phyloP scores from a whole-genome alignment of 2,797 vertebrate species.

The Sylvilagus floridanus region DNA sequence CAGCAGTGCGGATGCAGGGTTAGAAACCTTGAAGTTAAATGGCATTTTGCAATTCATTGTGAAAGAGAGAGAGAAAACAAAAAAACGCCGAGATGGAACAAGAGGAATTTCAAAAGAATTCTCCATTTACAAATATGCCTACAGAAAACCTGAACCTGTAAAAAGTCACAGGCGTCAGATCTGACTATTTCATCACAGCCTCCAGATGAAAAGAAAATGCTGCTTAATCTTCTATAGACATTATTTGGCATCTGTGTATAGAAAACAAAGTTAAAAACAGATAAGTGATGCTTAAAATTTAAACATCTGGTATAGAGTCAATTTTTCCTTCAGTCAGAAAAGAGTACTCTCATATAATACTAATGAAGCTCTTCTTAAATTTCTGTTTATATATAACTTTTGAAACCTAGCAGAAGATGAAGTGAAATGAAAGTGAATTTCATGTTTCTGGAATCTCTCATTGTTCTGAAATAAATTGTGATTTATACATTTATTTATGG shows the following conservation, averaged over 20 bases:
- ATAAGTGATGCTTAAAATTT: constrained; percentile 34
- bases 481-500: not conserved
- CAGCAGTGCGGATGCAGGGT: constrained; percentile 64
- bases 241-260: not conserved
- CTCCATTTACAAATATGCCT: constrained; percentile 70
- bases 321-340: constrained; percentile 18
- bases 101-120: constrained; percentile 69
- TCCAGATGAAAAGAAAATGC: constrained; percentile 31
- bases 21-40: constrained; percentile 67
- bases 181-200: constrained; percentile 13
- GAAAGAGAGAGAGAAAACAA: constrained; percentile 56
- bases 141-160: constrained; percentile 58
- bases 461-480: not conserved
- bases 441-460: not conserved
- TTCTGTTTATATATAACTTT: constrained; percentile 7
- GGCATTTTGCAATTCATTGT: constrained; percentile 74
- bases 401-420: not conserved
- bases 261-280: constrained; percentile 33
- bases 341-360: not conserved
- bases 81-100: constrained; percentile 63
- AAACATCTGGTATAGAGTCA: not conserved
- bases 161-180: constrained; percentile 51
- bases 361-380: constrained; percentile 10
- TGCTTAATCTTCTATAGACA: constrained; percentile 17
- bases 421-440: not conserved